phyloP scores from a whole-genome alignment of 2,888 invertebrate genomes.

The Conomelus anceps region DNA sequence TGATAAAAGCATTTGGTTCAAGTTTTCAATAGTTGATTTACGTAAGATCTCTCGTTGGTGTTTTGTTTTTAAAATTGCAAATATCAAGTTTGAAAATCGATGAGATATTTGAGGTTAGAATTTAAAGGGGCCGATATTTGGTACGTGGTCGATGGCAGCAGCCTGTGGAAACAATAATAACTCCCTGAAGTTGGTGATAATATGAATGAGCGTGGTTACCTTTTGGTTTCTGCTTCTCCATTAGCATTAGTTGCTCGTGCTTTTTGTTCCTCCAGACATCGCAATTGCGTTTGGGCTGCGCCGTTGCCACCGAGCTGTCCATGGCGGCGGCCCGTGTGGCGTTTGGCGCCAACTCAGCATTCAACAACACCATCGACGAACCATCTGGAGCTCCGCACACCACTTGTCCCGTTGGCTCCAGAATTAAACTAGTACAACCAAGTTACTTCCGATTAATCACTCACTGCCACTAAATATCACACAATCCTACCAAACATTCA shows the following conservation, averaged over 20 bases:
- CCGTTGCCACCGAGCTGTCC: constrained; percentile 39
- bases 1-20: too few relatives aligned
- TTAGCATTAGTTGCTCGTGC: constrained; percentile 66
- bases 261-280: constrained; percentile 56
- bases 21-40: too few relatives aligned
- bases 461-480: neutral
- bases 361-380: constrained; percentile 42
- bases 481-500: neutral
- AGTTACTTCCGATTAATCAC: neutral
- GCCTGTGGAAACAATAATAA: too few relatives aligned
- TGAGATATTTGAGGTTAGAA: too few relatives aligned
- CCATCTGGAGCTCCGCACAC: constrained; percentile 40
- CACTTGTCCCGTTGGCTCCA: constrained; percentile 54
- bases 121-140: too few relatives aligned
- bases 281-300: constrained; percentile 39
- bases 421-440: constrained; percentile 42
- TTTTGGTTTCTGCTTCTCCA: constrained; percentile 50
- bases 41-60: too few relatives aligned
- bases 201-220: constrained; percentile 25
- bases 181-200: neutral
- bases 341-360: constrained; percentile 46
- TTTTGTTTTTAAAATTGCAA: too few relatives aligned
- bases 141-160: too few relatives aligned
- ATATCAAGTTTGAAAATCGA: too few relatives aligned
- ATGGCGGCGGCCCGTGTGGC: constrained; percentile 45